Evolutionary conservation across 2,113 vertebrate species (phyloP).

Genomic region (Brachyistius frenatus): DNA sequence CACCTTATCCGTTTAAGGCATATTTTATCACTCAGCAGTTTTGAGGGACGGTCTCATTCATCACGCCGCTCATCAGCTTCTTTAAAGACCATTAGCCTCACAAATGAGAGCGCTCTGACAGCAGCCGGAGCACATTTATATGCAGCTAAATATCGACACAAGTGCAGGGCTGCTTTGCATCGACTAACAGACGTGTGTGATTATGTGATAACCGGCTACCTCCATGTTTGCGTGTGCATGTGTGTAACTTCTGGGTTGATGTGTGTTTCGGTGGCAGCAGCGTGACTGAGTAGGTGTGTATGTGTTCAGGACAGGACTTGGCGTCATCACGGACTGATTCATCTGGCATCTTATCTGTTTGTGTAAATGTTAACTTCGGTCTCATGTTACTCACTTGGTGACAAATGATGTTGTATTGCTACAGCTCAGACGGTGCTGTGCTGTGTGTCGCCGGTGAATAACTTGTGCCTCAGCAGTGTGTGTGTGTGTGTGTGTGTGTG

Average conservation of each 20-base stretch:
- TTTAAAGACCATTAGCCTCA: conserved; percentile 48
- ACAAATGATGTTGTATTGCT: conserved; percentile 7
- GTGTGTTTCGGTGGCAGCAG: background rate
- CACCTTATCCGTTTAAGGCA: conserved; percentile 34
- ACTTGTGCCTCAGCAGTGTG: too few species aligned
- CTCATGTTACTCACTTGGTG: conserved; percentile 2
- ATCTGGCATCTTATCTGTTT: conserved; percentile 11
- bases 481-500: too few species aligned
- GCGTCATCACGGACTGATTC: conserved; percentile 34
- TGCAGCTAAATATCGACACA: conserved; percentile 23
- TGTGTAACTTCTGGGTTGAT: background rate
- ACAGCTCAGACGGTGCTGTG: background rate
- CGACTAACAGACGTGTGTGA: conserved; percentile 24
- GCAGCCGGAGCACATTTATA: conserved; percentile 18
- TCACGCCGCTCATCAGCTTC: conserved; percentile 46
- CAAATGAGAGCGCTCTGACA: conserved; percentile 51
- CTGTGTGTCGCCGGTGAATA: background rate
- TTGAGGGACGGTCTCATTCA: conserved; percentile 46
- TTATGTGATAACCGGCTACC: conserved; percentile 13
- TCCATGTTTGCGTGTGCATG: conserved; percentile 4
- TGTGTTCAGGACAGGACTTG: conserved; percentile 1
- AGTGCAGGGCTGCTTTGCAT: conserved; percentile 12
- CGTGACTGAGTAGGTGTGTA: conserved; percentile 14
- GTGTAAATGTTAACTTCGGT: conserved; percentile 34
- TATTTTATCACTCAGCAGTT: conserved; percentile 64